A percentile compares a stretch with the other conserved stretches of the same genome.
Evolutionary conservation across 2,113 vertebrate genomes (phyloP).

Genomic region (Gracilinanus agilis): DNA sequence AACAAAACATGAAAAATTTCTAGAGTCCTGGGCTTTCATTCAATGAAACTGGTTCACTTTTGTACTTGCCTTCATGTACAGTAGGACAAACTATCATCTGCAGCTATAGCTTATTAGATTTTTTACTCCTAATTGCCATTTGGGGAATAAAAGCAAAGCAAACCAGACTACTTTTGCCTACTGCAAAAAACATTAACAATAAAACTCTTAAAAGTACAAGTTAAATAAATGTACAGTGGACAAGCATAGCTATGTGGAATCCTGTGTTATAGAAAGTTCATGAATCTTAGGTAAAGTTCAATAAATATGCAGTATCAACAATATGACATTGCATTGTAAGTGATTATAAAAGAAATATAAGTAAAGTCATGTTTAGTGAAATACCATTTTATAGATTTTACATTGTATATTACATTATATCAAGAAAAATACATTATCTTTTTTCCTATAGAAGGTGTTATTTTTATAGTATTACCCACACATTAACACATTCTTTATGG

Average conservation of each 20-base stretch:
- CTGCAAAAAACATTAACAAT: background rate
- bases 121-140: background rate
- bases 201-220: background rate
- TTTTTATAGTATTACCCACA: conserved; percentile 49
- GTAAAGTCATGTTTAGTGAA: background rate
- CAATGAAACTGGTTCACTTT: background rate
- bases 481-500: background rate
- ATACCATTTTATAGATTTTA: conserved; percentile 14
- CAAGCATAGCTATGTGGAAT: background rate
- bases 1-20: background rate
- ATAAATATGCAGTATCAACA: conserved; percentile 9
- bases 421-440: background rate
- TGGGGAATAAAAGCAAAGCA: background rate
- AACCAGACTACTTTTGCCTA: background rate
- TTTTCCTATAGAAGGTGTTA: conserved; percentile 27
- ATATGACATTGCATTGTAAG: conserved; percentile 1
- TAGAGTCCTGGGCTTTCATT: background rate
- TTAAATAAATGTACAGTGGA: background rate
- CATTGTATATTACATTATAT: background rate
- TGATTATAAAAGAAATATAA: background rate
- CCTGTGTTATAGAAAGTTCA: background rate
- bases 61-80: background rate
- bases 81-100: background rate
- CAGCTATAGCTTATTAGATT: background rate
- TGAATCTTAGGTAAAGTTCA: background rate